Conservation (phyloP, 1,140 invertebrate species). For the Branchinecta lynchi region DNA sequence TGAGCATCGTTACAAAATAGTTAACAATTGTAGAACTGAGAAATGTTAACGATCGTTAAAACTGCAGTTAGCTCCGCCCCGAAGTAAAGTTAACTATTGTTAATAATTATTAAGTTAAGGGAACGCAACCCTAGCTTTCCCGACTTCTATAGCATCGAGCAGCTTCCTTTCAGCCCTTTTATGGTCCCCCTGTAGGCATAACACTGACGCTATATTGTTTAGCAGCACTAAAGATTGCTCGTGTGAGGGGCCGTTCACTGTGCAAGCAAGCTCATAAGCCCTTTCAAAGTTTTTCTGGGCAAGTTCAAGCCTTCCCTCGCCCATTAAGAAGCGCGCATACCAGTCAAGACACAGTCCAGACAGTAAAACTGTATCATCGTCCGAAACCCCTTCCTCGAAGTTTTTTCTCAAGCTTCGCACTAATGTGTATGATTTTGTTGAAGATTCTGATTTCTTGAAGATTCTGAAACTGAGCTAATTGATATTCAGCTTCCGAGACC, state of each 20-base stretch:
- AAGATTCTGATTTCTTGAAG: too few relatives aligned
- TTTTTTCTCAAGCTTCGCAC: constrained; percentile 41
- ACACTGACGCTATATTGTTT: constrained; percentile 67
- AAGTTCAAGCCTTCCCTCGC: constrained; percentile 40
- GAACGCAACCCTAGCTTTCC: too few relatives aligned
- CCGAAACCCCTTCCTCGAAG: constrained; percentile 35
- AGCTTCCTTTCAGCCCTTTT: constrained; percentile 53
- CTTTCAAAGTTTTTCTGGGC: constrained; percentile 49
- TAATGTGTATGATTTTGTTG: constrained; percentile 56
- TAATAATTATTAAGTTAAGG: too few relatives aligned
- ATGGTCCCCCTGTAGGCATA: constrained; percentile 44
- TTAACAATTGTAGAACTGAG: too few relatives aligned
- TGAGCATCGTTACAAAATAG: too few relatives aligned
- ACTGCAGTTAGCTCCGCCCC: too few relatives aligned
- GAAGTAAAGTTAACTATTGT: too few relatives aligned
- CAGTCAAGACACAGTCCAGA: constrained; percentile 57
- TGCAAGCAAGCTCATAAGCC: constrained; percentile 47
- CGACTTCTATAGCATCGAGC: constrained; percentile 43
- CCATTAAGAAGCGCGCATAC: constrained; percentile 59
- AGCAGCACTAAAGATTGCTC: constrained; percentile 59
- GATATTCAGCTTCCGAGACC: too few relatives aligned
- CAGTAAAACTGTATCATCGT: constrained; percentile 43
- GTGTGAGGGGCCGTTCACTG: constrained; percentile 46
- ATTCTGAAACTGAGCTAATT: too few relatives aligned
- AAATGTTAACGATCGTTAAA: too few relatives aligned